Percentiles rank a stretch among this genome's conserved stretches.
phyloP scores from a whole-genome alignment of 2,888 invertebrate species.

The Tethea ocularis region DNA sequence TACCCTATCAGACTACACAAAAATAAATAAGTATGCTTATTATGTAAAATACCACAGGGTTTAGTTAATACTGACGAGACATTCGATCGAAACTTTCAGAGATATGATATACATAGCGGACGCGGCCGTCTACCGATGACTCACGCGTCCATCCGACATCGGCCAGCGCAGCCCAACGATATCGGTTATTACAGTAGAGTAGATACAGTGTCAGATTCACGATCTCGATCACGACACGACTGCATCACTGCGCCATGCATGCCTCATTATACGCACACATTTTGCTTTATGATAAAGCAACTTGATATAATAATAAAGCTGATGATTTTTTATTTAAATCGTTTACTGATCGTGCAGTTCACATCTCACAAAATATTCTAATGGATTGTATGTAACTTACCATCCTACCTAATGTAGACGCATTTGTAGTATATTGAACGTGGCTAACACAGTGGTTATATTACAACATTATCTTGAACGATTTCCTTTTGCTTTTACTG shows the following conservation, averaged over 20 bases:
- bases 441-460: not conserved
- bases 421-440: not conserved
- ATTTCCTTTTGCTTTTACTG: constrained; percentile 11
- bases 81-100: constrained; percentile 66
- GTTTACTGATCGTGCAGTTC: not conserved
- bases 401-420: not conserved
- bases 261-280: not conserved
- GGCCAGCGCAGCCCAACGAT: not conserved
- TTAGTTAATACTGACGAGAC: constrained; percentile 77
- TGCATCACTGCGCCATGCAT: constrained; percentile 19
- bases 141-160: not conserved
- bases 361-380: constrained; percentile 15
- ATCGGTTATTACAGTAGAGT: not conserved
- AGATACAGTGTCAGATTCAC: not conserved
- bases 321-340: not conserved
- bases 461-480: constrained; percentile 11
- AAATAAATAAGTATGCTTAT: constrained; percentile 64
- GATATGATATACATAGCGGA: constrained; percentile 68
- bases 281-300: not conserved
- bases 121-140: constrained; percentile 13
- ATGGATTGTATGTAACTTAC: not conserved
- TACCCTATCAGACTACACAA: constrained; percentile 69
- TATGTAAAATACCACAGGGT: constrained; percentile 70
- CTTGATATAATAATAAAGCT: not conserved
- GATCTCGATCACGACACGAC: too few relatives aligned